Conservation (phyloP, 2,888 invertebrate genomes). For the Masnerella sp. region DNA sequence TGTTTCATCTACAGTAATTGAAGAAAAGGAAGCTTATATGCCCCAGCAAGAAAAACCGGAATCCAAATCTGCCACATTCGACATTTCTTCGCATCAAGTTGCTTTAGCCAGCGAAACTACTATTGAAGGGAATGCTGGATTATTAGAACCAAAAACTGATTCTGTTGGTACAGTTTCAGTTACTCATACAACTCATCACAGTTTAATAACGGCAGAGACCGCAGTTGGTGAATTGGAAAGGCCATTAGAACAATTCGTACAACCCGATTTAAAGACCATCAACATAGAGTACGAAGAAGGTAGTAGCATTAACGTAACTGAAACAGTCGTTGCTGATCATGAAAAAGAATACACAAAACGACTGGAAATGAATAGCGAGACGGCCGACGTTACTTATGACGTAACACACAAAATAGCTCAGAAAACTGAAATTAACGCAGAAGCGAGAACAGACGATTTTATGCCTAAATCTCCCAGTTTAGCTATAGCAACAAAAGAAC, state of each 20-base stretch:
- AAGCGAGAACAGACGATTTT: conserved; percentile 78
- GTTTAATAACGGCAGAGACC: conserved; percentile 78
- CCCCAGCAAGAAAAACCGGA: conserved; percentile 68
- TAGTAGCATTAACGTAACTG: conserved; percentile 79
- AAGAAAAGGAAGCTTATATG: conserved; percentile 68
- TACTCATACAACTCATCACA: conserved; percentile 80
- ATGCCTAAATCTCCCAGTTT: conserved; percentile 70
- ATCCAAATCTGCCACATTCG: conserved; percentile 74
- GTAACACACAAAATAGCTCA: conserved; percentile 80
- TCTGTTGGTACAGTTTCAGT: conserved; percentile 79
- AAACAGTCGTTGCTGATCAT: conserved; percentile 78
- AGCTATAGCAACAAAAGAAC: conserved; percentile 77
- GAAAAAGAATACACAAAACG: conserved; percentile 74
- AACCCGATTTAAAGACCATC: conserved; percentile 71
- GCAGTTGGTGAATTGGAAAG: conserved; percentile 72
- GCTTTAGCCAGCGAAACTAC: conserved; percentile 74
- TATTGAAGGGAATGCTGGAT: conserved; percentile 67
- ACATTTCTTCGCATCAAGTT: conserved; percentile 74
- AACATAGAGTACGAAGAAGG: conserved; percentile 75
- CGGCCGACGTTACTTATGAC: conserved; percentile 76
- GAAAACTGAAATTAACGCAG: conserved; percentile 80
- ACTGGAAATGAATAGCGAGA: conserved; percentile 67
- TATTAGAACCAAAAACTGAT: conserved; percentile 74
- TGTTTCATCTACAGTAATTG: conserved; percentile 68
- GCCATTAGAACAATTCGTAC: conserved; percentile 68